Conservation (phyloP, 2,888 invertebrate species). For the Zygothrica quintamaculata region DNA sequence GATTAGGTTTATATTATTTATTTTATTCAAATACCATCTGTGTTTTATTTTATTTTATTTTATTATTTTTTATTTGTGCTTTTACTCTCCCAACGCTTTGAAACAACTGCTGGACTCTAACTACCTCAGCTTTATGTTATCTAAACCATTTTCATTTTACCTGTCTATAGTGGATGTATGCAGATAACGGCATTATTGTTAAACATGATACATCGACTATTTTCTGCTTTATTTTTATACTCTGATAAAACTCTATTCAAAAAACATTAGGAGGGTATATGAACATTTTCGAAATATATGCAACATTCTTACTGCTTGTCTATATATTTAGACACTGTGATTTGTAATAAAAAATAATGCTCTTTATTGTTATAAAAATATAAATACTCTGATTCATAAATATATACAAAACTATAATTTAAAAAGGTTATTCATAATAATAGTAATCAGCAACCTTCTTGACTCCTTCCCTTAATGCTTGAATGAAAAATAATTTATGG, state of each 20-base stretch:
- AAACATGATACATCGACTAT: constrained; percentile 72
- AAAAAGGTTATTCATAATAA: no score
- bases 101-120: background rate
- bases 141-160: constrained; percentile 39
- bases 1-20: background rate
- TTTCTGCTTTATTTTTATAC: constrained; percentile 3
- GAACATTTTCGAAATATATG: background rate
- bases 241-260: constrained; percentile 5
- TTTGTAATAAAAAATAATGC: no score
- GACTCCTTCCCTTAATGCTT: no score
- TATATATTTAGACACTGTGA: no score
- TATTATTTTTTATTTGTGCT: no score
- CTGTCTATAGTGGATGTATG: constrained; percentile 60
- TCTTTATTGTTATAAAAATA: no score
- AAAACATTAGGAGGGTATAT: background rate
- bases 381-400: no score
- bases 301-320: no score
- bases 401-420: no score
- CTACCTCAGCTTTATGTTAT: constrained; percentile 19
- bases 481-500: no score
- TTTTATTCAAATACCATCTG: background rate
- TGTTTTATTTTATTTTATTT: no score
- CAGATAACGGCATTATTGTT: constrained; percentile 68
- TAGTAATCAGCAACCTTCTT: no score
- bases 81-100: background rate